phyloP scores from a whole-genome alignment of 2,113 vertebrate species.

The Python bivittatus region DNA sequence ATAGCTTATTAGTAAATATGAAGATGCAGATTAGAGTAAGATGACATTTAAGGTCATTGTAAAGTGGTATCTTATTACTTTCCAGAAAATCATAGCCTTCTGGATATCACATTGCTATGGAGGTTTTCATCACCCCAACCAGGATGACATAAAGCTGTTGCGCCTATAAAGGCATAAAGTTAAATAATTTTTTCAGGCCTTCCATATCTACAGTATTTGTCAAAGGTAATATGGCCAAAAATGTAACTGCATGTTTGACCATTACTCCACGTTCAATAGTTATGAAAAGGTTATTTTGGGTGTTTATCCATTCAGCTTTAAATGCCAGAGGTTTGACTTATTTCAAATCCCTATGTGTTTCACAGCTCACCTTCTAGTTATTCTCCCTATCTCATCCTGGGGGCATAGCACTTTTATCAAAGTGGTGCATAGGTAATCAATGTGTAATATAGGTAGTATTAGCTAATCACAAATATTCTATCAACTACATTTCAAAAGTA shows the following conservation, averaged over 20 bases:
- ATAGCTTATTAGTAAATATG: constrained; percentile 49
- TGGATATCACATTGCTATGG: not conserved
- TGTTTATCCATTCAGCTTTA: not conserved
- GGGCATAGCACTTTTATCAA: not conserved
- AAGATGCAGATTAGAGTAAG: constrained; percentile 56
- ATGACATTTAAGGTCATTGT: constrained; percentile 10
- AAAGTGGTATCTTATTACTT: constrained; percentile 18
- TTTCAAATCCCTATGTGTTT: not conserved
- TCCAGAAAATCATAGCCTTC: constrained; percentile 33
- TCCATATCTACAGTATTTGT: not conserved
- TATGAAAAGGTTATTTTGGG: not conserved
- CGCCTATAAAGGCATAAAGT: constrained; percentile 6
- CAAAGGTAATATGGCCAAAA: not conserved
- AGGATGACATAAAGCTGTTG: not conserved
- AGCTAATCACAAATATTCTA: not conserved
- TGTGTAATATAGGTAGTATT: not conserved
- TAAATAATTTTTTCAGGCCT: constrained; percentile 23
- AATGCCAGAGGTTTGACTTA: not conserved
- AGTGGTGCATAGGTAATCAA: not conserved
- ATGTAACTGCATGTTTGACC: constrained; percentile 14
- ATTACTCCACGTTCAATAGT: not conserved
- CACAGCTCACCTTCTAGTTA: not conserved
- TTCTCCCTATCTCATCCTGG: not conserved
- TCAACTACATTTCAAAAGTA: not conserved
- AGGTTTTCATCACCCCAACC: not conserved